Base-by-base conservation (phyloP, 2,888 invertebrate species). In the Temnothorax rugatulus region DNA sequence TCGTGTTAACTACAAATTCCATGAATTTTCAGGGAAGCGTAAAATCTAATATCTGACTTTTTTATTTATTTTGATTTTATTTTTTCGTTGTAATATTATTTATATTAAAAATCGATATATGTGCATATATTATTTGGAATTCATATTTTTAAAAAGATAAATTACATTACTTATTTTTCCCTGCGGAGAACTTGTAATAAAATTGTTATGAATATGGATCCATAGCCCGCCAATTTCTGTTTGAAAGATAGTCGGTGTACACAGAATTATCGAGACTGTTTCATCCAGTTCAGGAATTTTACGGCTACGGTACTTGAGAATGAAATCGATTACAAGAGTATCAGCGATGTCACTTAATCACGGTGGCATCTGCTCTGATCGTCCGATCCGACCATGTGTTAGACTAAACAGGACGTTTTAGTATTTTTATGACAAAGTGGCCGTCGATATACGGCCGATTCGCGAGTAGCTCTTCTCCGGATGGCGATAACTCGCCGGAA, bases 381-480 rank as follows among this genome's bases (percentile, higher is more conserved):
- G 79, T 87, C 86, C 21, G 44, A 47, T 57, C 66, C 61, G 63
- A 50, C 38, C 63, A 21, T 38, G 44, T 68, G 83, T 88, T 88
- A 85, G 85, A 86, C 86, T 89, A 89, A 89, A 82, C 88, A 89
- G 59, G 29, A 29, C 61, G 61, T 52, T n/a, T 38, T 38, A 41
- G n/a, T 52, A 64, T 83, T 89, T 71, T 68, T 64, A 71, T 34
- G 50, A 25, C 18, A 21, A 63, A 50, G 47, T 54, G 68, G 38
- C 73, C 18, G n/a, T 47, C 47, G 59, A 73, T 64, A 25, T 21
- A 50, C 44, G 7, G 44, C 7, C n/a, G 21, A n/a, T 47, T 57
- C 38, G 50, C 9, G 57, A 81, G 50, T 21, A 64, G 38, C 75
- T 71, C 71, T 73, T 64, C 21, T 73, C 81, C 57, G 25, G 25